Evolutionary conservation across 1,140 invertebrate genomes (phyloP), one percentile per base, ranked within the genome.

Genomic region (Eupristina koningsbergeri): DNA sequence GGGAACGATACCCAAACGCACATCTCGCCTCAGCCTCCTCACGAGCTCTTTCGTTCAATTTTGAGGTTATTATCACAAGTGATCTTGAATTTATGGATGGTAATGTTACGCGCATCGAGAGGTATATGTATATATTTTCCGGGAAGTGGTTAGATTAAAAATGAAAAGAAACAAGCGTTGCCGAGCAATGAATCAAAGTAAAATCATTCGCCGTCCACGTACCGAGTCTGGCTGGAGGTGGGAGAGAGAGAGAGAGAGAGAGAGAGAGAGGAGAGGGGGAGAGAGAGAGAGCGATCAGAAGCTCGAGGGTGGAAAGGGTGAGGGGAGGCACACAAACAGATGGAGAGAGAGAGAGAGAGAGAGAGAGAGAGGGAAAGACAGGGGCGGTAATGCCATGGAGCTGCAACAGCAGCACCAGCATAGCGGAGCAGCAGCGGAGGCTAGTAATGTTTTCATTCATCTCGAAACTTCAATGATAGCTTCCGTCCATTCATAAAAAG

Each of bases 401-500:
- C 50, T 34, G 36, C 19, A 61, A 5, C 45, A 50, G 6, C 22
- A 39, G 75, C 31, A 61, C 15, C 58, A 19, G n/a, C 29, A n/a
- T n/a, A n/a, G n/a, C n/a, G n/a, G n/a, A 58, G 3, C 29, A 22
- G 39, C 26, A 29, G 47, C 9, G 53, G 82, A 53, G 69, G 80
- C 76, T 80, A 80, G 87, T 80, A 84, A 85, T 86, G 84, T 86
- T 84, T 93, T 92, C 92, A 93, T 92, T 93, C 91, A 92, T 92
- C 91, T 91, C 90, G 90, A 92, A 92, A 92, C 91, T 92, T 93
- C 94, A 94, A 95, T 94, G 94, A 95, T 95, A 94, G 94, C 94
- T 94, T 94, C 94, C 93, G 94, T 93, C 94, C 94, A 95, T 95
- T 95, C 94, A 95, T 95, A 95, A 95, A 95, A 95, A 95, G 94